Evolutionary conservation across 1,140 invertebrate species (phyloP).

Genomic region (Eubasilissa regina): DNA sequence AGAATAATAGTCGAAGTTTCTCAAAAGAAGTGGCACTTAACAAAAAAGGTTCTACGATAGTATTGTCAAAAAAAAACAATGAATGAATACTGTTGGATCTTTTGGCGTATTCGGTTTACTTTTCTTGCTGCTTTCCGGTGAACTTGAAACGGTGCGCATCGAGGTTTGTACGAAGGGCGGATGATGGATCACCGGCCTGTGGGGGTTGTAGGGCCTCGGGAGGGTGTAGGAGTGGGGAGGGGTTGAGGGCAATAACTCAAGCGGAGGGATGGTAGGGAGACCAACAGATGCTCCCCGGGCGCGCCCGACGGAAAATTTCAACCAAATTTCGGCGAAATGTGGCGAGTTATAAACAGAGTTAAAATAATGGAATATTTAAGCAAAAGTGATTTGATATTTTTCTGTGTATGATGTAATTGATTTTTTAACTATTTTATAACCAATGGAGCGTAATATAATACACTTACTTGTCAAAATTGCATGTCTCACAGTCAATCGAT

Average conservation of each 20-base stretch:
- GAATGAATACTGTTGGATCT: background rate
- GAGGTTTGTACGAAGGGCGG: constrained; percentile 26
- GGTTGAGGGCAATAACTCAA: constrained; percentile 39
- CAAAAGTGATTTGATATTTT: constrained; percentile 34
- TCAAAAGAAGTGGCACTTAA: constrained; percentile 9
- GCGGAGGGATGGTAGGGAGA: constrained; percentile 22
- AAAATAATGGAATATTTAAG: constrained; percentile 47
- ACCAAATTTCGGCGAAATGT: constrained; percentile 35
- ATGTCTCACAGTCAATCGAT: no score
- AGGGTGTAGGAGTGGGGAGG: background rate
- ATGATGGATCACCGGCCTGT: constrained; percentile 32
- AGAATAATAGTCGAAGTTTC: constrained; percentile 7
- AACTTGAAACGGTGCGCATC: background rate
- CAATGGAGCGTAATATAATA: no score
- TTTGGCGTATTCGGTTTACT: background rate
- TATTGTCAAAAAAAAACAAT: background rate
- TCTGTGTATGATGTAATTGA: background rate
- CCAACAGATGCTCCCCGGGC: constrained; percentile 39
- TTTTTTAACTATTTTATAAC: no score
- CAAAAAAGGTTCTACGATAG: background rate
- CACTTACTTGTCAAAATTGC: no score
- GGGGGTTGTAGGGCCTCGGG: background rate
- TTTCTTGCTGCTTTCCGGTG: background rate
- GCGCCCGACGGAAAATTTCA: constrained; percentile 44
- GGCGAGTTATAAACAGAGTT: constrained; percentile 39